A percentile compares a stretch with the other conserved stretches of the same genome.
phyloP scores from a whole-genome alignment of 2,888 invertebrate species.

The Drosophila antonietae region DNA sequence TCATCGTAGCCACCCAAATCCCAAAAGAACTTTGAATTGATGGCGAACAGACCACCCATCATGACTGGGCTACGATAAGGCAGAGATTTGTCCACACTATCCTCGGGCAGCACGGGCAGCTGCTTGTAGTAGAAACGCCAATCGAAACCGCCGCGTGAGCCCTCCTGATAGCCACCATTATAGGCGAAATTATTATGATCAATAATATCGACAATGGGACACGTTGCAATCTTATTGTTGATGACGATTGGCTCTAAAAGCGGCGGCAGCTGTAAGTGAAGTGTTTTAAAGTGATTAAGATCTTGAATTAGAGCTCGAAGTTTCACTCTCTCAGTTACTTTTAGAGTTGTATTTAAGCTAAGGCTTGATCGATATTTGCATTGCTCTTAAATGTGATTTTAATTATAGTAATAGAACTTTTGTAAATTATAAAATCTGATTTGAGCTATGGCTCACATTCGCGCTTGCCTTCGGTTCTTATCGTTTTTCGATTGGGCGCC shows the following conservation, averaged over 20 bases:
- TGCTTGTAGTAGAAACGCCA: slow-evolving; percentile 95
- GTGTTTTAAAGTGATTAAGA: no score
- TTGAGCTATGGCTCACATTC: no score
- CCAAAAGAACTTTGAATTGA: slow-evolving; percentile 96
- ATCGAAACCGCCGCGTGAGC: slow-evolving; percentile 96
- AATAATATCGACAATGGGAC: slow-evolving; percentile 98
- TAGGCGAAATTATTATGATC: slow-evolving; percentile 95
- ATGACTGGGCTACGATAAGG: slow-evolving; percentile 93
- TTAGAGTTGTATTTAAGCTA: not conserved
- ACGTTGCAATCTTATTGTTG: slow-evolving; percentile 93
- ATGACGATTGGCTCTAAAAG: slow-evolving; percentile 91
- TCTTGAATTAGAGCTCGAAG: not conserved
- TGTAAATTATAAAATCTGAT: no score
- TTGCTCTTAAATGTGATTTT: no score
- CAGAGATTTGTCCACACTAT: slow-evolving; percentile 69
- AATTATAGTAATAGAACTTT: no score
- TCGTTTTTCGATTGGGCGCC: no score
- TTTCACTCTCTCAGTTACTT: not conserved
- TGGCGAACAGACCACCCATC: slow-evolving; percentile 99
- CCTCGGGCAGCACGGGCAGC: slow-evolving; percentile 88
- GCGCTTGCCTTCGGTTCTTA: no score
- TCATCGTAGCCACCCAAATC: slow-evolving; percentile 97
- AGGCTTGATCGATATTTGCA: no score
- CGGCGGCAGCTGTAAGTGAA: slow-evolving; percentile 88
- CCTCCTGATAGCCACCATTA: slow-evolving; percentile 93